These are phyloP conservation scores for Sylvia borin DNA, from an alignment of 2,797 vertebrate genomes.

Conservation along the genomic window DNA sequence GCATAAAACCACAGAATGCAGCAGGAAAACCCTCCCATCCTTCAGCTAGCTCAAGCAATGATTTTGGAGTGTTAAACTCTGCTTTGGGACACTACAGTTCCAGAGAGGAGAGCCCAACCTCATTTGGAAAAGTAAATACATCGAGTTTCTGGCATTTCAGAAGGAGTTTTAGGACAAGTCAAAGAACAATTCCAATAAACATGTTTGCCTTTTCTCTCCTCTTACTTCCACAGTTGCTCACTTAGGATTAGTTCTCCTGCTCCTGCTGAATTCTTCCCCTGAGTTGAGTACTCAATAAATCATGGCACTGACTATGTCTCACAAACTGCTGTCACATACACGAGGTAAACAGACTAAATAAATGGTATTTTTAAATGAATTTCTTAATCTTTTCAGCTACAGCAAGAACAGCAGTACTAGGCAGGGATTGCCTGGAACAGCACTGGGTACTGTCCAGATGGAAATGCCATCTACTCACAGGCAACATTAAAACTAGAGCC, in stretches of 20 bases:
- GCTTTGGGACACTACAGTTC: not conserved
- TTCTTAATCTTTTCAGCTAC: not conserved
- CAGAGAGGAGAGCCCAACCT: not conserved
- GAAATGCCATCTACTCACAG: conserved; percentile 15
- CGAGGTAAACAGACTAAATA: not conserved
- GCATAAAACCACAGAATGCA: not conserved
- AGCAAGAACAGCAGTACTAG: not conserved
- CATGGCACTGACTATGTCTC: not conserved
- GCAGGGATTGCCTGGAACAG: not conserved
- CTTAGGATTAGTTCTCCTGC: not conserved
- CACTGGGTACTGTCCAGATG: not conserved
- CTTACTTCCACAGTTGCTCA: not conserved
- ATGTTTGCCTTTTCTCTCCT: not conserved
- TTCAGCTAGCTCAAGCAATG: not conserved
- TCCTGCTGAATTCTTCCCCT: not conserved
- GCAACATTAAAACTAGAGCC: not conserved
- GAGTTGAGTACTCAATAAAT: not conserved
- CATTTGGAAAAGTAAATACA: not conserved
- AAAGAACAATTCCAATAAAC: not conserved
- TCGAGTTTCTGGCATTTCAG: not conserved
- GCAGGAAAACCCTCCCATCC: rapidly evolving
- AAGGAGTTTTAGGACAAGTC: not conserved
- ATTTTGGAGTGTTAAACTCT: not conserved
- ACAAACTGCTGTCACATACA: not conserved
- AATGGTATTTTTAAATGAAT: not conserved